A percentile compares a stretch with the other conserved stretches of the same genome.
Evolutionary conservation across 2,113 vertebrate species (phyloP).

Genomic region (Nothoprocta perdicaria): DNA sequence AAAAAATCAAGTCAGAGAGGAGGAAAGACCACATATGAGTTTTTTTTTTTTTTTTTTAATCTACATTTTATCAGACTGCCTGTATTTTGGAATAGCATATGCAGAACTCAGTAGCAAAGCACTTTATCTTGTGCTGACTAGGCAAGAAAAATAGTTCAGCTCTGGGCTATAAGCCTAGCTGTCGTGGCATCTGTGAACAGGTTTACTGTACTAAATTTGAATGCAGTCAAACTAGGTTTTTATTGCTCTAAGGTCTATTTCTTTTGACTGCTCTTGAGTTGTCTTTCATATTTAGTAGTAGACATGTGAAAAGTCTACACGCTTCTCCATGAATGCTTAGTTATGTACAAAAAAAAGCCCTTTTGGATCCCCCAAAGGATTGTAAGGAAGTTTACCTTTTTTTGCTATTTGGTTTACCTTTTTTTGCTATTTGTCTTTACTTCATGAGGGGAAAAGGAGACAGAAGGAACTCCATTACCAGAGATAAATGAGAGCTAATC

Average conservation of each 20-base stretch:
- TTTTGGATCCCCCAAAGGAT: not conserved
- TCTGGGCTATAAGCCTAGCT: not conserved
- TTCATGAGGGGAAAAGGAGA: not conserved
- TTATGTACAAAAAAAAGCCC: not conserved
- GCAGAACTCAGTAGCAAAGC: not conserved
- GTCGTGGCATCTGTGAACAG: not conserved
- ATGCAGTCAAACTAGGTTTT: not conserved
- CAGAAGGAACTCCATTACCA: accelerated
- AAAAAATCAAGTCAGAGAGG: not conserved
- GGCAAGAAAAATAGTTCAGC: not conserved
- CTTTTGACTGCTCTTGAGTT: not conserved
- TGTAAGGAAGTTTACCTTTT: not conserved
- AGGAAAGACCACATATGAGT: not conserved
- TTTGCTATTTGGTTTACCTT: too few relatives aligned
- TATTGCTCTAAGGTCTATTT: not conserved
- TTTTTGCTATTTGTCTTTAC: not conserved
- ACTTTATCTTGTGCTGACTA: not conserved
- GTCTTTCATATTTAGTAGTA: not conserved
- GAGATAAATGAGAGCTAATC: not conserved
- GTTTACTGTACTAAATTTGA: not conserved
- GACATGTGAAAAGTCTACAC: not conserved
- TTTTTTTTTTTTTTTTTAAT: not conserved
- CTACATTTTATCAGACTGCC: not conserved
- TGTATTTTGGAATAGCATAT: not conserved
- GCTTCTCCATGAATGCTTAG: not conserved